Base-by-base conservation (phyloP, 2,888 invertebrate species). In the Camptogramma bilineatum region DNA sequence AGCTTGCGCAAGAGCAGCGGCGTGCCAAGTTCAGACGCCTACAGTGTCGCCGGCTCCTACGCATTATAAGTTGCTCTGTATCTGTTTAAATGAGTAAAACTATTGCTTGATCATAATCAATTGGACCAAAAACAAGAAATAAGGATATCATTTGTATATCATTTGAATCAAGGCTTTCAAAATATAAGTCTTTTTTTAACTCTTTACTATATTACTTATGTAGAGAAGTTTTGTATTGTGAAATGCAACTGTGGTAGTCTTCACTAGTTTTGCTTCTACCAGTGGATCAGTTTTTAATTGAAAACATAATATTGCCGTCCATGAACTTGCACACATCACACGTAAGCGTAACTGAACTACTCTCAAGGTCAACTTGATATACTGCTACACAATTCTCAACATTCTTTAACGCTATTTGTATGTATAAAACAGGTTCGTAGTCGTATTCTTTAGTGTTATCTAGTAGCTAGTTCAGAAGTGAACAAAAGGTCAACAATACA, bases 21-120 rank as follows among this genome's bases (percentile, higher is more conserved):
- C 74, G 77, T 82, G 86, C 88, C 90, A 90, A 89, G 88, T 83
- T 86, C 85, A 84, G 71, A 73, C 86, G 83, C 90, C 91, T 84
- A 66, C 66, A 24, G 87, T 79, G 79, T 81, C 85, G 82, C 81
- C 72, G 72, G 79, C 82, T 78, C 90, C 91, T 84, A 90, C 90
- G 84, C 71, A 64, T 69, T 69, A 44, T 74, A 77, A 78, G 71
- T 68, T 71, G 72, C 71, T 74, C 72, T 71, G 70, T 69, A 68
- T 73, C 75, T 72, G 72, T 75, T 62, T 58, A 46, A 73, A 73
- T 53, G 70, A 72, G 63, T 71, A 71, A 59, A 68, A 56, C 65
- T 54, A 31, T 63, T 62, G 59, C 66, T 70, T 54, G 62, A 63
- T 57, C 53, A 51, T 59, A 53, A 51, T 64, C 61, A 21, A 3